Evolutionary conservation across 1,140 invertebrate species (phyloP).

Genomic region (Drosophila mauritiana): DNA sequence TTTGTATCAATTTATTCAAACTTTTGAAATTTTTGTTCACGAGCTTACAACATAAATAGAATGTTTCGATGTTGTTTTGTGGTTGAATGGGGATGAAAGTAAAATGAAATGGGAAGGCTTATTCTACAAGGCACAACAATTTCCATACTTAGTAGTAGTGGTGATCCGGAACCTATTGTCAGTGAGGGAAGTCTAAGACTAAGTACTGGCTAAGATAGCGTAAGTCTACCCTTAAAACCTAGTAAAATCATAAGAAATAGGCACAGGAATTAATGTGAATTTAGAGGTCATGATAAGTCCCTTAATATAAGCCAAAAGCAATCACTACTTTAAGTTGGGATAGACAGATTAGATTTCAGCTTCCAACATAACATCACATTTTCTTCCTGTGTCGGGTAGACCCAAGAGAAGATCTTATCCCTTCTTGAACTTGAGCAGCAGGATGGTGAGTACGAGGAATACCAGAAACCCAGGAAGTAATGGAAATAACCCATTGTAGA

Average conservation of each 20-base stretch:
- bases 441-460: conserved; percentile 91
- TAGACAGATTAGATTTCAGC: background rate
- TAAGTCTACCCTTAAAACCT: conserved; percentile 72
- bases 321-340: too few species aligned
- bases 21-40: conserved; percentile 28
- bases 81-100: conserved; percentile 3
- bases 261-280: background rate
- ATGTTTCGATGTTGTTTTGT: conserved; percentile 29
- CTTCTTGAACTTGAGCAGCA: conserved; percentile 93
- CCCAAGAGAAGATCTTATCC: conserved; percentile 86
- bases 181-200: conserved; percentile 6
- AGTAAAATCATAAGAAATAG: conserved; percentile 69
- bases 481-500: conserved; percentile 94
- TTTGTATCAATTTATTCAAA: conserved; percentile 50
- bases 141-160: conserved; percentile 49
- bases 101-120: conserved; percentile 36
- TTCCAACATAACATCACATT: background rate
- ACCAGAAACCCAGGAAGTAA: conserved; percentile 93
- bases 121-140: conserved; percentile 72
- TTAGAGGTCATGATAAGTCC: too few species aligned
- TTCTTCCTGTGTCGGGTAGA: background rate
- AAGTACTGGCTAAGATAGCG: conserved; percentile 46
- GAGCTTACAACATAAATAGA: conserved; percentile 38
- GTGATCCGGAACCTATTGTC: conserved; percentile 69
- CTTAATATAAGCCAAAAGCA: too few species aligned